Evolutionary conservation across 2,888 invertebrate genomes (phyloP), one percentile per base, ranked within the genome.

Genomic region (Stegophylla sp.): DNA sequence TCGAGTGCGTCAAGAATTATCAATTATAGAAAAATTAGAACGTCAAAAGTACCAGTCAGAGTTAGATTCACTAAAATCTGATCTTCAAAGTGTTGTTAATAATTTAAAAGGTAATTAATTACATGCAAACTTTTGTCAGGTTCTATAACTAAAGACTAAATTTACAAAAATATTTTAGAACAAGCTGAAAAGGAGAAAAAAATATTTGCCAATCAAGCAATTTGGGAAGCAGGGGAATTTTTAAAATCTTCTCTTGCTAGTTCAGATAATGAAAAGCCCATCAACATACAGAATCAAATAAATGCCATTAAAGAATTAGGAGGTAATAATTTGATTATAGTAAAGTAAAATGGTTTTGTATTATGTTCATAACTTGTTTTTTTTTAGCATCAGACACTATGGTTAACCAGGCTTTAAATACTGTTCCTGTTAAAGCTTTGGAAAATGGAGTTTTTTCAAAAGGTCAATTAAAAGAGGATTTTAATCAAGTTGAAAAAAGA

Each of bases 201-300:
- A 79, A 91, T 93, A 0, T 91, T 92, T 59, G 91, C 93, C 83
- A 93, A 96, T 0, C 96, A 97, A 87, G 91, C 94, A 45, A 89
- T 98, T 84, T 98, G 98, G 97, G 92, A 95, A 83, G 95, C 97
- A 0, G 96, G 95, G 84, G 95, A 97, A 85, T 91, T 95, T 7
- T 88, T 64, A 26, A 79, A 79, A 69, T 63, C 59, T 20, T 71
- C 61, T 23, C 69, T 79, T 23, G 1, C 20, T 34, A 71, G 69
- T 79, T 48, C 59, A 23, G 26, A 79, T 63, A 79, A 61, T 51
- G 48, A 79, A 41, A 87, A 90, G 85, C 88, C 90, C 85, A 86
- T 91, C 86, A 87, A 90, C 0, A 86, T 93, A 45, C 88, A 88
- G 82, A 88, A 90, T 82, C 93, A 95, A 88, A 89, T 96, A 81